phyloP scores from a whole-genome alignment of 2,113 vertebrate genomes.

The Phalacrocorax carbo region DNA sequence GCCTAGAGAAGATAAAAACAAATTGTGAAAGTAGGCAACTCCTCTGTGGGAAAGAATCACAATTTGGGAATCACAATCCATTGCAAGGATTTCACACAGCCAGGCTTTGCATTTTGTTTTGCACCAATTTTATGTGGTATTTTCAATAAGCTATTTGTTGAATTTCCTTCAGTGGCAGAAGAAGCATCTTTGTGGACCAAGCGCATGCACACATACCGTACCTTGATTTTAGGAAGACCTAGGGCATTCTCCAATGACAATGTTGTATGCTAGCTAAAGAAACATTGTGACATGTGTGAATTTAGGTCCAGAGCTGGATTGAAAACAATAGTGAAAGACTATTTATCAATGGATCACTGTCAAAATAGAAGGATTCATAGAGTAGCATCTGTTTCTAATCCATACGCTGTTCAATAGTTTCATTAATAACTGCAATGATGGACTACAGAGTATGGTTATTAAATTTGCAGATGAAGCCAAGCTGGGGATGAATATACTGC shows the following conservation, averaged over 20 bases:
- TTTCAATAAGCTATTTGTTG: neutral
- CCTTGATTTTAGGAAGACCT: neutral
- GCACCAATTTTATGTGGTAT: neutral
- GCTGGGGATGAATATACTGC: neutral
- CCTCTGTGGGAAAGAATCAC: neutral
- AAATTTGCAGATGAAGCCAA: neutral
- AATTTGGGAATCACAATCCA: neutral
- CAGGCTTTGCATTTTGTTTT: neutral
- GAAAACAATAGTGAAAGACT: neutral
- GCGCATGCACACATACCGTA: too few relatives aligned
- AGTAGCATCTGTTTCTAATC: neutral
- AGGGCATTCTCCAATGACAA: neutral
- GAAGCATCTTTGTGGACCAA: neutral
- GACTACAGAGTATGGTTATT: neutral
- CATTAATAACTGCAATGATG: neutral
- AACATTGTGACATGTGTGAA: neutral
- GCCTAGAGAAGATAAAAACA: neutral
- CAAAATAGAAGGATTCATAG: neutral
- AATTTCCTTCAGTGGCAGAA: neutral
- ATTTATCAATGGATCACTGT: neutral
- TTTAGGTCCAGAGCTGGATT: neutral
- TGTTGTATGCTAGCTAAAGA: neutral
- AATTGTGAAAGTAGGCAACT: neutral
- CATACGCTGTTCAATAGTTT: neutral
- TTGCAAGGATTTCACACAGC: neutral